A percentile compares a stretch with the other conserved stretches of the same genome.
Conservation (phyloP, 2,113 vertebrate genomes). For the Gymnobelideus leadbeateri region DNA sequence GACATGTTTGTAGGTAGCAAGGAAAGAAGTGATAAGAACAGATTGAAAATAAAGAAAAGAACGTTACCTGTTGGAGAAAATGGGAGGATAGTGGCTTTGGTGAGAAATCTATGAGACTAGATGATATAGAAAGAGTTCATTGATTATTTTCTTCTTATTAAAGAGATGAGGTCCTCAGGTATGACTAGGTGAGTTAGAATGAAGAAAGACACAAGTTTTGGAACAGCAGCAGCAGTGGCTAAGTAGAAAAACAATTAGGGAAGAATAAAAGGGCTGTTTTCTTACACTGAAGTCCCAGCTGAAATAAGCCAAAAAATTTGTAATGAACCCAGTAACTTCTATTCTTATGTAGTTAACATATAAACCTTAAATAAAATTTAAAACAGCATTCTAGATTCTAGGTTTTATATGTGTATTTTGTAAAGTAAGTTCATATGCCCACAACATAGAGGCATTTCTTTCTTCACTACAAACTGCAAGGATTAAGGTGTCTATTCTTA, state of each 20-base stretch:
- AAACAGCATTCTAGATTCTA: neutral
- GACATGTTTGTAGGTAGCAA: neutral
- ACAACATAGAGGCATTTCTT: neutral
- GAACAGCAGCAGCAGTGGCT: neutral
- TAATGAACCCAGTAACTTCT: neutral
- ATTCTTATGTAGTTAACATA: too few species aligned
- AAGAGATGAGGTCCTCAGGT: neutral
- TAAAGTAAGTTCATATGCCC: neutral
- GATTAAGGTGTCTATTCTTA: neutral
- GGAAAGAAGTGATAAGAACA: neutral
- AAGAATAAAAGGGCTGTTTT: neutral
- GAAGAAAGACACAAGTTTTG: neutral
- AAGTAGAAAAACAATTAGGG: neutral
- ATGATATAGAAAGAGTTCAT: neutral
- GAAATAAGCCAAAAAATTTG: neutral
- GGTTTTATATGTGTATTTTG: neutral
- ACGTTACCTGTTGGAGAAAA: neutral
- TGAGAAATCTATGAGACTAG: neutral
- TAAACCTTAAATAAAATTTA: neutral
- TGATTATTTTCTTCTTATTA: neutral
- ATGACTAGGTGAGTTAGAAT: neutral
- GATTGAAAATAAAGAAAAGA: neutral
- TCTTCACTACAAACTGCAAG: neutral
- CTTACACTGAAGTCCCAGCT: neutral
- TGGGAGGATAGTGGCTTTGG: neutral